Base-by-base conservation (phyloP, 1,140 invertebrate species). In the Capitella teleta region DNA sequence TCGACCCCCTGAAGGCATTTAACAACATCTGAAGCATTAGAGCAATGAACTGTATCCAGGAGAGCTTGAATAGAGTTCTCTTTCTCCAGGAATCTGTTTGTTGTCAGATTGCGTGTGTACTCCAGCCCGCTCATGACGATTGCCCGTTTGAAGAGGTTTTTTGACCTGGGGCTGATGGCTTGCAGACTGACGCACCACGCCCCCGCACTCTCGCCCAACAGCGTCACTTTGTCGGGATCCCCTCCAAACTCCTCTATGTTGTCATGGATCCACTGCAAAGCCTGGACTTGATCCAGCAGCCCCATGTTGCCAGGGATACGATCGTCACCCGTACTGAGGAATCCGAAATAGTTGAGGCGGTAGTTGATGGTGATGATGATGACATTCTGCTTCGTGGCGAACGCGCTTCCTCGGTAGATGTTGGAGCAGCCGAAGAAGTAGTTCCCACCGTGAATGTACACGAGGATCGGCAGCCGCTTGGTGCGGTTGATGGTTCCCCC, bases 221-320 rank as follows among this genome's bases (percentile, higher is more conserved):
- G 28, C 2, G 59, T 61, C 36, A 63, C 56, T 37, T 48, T 55
- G 37, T 5, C 19, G 18, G 55, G 53, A 53, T 65, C 55, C 1
- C 62, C 63, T 12, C 56, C 57, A 47, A 66, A 66, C 26, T 43
- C 49, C 14, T 52, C 43, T 19, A 66, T 63, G 38, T 67, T 65
- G n/a, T 58, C 45, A 8, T 55, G 47, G 3, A 67, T 57, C 62
- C 62, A 66, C 5, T 46, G 37, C 3, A 66, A 49, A 34, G 58
- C 61, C 32, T 50, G 16, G 5, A 49, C 23, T 48, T 63, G 61
- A 43, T 67, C 64, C 37, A 53, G 34, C 5, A 67, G 43, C 3
- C 63, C 64, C 41, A 55, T 54, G 47, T 67, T 67, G n/a, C 61
- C 63, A 3, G 53, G 10, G 1, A 49, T 25, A 8, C n/a, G 8